Base-by-base conservation (phyloP, 2,113 vertebrate species). In the Melanerpes formicivorus region DNA sequence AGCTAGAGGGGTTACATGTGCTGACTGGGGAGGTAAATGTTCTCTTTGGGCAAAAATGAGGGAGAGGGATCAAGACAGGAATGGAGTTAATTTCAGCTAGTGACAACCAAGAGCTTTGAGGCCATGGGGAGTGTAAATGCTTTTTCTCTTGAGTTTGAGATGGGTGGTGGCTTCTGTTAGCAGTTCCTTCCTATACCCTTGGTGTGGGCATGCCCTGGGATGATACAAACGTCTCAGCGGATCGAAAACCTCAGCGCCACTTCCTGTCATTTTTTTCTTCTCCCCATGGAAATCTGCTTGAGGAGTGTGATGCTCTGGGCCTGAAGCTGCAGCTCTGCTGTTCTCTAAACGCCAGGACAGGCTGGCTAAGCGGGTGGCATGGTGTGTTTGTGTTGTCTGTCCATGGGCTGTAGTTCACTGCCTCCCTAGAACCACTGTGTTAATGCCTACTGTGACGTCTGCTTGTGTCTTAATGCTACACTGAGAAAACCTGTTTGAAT, bases 401-500 rank as follows among this genome's bases (percentile, higher is more conserved):
- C 62, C 80, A 34, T 27, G 10, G 22, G 76, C 69, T 73, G 48
- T 87, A 77, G 84, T 44, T 67, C 55, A 62, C 48, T 25, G 34
- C 78, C 84, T 69, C 83, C 84, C 77, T 59, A 73, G 76, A 70
- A 17, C 48, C 91, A 44, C 84, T 74, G 79, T 94, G 88, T 77
- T 83, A 46, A 91, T 44, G 79, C 89, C 93, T 94, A 32, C 96
- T 87, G 91, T 95, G 79, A 29, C 59, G 64, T 93, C 89, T 85
- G 89, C 93, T 96, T 48, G 62, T 90, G 22, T 71, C 71, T 77
- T 59, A 62, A 64, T 29, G 86, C 62, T 56, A 80, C 88, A 46
- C 75, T 65, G 80, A 91, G 83, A 72, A 78, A 95, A 88, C 55
- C 70, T 87, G 87, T 89, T 64, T 85, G 90, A 94, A 92, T 95